Evolutionary conservation across 2,113 vertebrate species (phyloP).

Genomic region (Tragulus kanchil): DNA sequence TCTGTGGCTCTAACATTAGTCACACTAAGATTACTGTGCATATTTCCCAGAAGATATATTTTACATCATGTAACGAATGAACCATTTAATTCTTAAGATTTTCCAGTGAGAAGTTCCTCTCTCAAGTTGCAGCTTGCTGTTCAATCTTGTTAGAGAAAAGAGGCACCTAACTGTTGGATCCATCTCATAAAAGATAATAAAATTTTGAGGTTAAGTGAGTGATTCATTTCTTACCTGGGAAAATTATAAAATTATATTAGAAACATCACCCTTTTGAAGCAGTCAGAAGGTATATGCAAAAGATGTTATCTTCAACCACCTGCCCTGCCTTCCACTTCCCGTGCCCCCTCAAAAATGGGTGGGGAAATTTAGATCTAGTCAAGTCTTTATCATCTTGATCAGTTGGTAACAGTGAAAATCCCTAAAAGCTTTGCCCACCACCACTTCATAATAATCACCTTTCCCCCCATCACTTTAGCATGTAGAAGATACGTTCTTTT

Average conservation of each 20-base stretch:
- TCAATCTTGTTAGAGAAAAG: conserved; percentile 48
- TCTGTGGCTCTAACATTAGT: not conserved
- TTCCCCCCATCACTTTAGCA: not conserved
- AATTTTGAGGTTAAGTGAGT: conserved; percentile 47
- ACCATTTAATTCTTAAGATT: conserved; percentile 60
- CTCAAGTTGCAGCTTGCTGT: not conserved
- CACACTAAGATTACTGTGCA: conserved; percentile 26
- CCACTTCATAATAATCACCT: not conserved
- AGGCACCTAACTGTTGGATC: not conserved
- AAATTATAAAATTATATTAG: not conserved
- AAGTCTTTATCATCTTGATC: not conserved
- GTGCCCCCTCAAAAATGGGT: not conserved
- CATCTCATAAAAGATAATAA: not conserved
- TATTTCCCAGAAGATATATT: conserved; percentile 51
- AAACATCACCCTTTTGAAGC: not conserved
- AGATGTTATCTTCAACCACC: not conserved
- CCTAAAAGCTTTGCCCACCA: not conserved
- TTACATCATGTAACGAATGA: conserved; percentile 48
- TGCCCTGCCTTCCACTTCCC: accelerated
- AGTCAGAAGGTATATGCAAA: not conserved
- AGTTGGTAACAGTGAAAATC: not conserved
- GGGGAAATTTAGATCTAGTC: not conserved
- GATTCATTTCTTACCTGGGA: conserved; percentile 4
- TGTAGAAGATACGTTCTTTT: not conserved
- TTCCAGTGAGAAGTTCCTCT: conserved; percentile 55